phyloP scores from a whole-genome alignment of 53 echinoderm and acorn worm genomes.

The Apostichopus leukothele region DNA sequence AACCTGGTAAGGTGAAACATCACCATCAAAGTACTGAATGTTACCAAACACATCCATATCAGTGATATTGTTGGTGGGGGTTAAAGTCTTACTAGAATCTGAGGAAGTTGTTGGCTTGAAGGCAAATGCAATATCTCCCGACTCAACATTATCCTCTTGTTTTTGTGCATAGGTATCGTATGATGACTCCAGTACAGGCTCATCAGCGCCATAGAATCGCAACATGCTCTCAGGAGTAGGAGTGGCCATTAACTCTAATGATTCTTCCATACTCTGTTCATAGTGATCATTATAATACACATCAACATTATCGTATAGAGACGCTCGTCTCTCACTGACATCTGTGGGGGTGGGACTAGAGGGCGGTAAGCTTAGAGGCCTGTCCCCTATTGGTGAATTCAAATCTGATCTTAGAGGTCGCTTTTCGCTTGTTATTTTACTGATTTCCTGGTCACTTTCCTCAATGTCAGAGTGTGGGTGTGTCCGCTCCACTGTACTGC shows the following conservation, averaged over 20 bases:
- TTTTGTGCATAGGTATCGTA: slow-evolving; percentile 38
- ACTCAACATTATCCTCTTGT: slow-evolving; percentile 36
- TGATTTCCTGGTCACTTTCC: slow-evolving; percentile 43
- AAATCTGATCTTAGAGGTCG: slow-evolving; percentile 33
- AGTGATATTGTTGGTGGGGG: slow-evolving; percentile 20
- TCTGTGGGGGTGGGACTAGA: slow-evolving; percentile 72
- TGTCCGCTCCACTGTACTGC: slow-evolving; percentile 54
- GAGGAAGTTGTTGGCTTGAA: slow-evolving; percentile 46
- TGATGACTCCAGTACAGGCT: slow-evolving; percentile 44
- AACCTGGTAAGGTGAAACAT: slow-evolving; percentile 61
- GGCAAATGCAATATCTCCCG: slow-evolving; percentile 30
- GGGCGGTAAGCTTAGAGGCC: slow-evolving; percentile 88
- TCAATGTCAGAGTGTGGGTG: slow-evolving; percentile 67
- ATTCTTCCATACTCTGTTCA: slow-evolving; percentile 97
- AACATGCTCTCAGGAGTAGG: slow-evolving; percentile 68
- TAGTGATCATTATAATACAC: slow-evolving; percentile 93
- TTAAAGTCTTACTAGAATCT: slow-evolving; percentile 43
- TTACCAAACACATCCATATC: slow-evolving; percentile 45
- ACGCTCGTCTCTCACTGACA: slow-evolving; percentile 72
- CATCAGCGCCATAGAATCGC: slow-evolving; percentile 45
- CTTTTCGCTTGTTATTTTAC: slow-evolving; percentile 5
- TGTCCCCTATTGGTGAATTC: slow-evolving; percentile 76
- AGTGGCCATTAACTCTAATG: slow-evolving; percentile 81
- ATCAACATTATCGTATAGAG: slow-evolving; percentile 93
- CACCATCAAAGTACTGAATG: slow-evolving; percentile 64